phyloP scores from a whole-genome alignment of 2,113 vertebrate species.

The Nothobranchius kuhntae region DNA sequence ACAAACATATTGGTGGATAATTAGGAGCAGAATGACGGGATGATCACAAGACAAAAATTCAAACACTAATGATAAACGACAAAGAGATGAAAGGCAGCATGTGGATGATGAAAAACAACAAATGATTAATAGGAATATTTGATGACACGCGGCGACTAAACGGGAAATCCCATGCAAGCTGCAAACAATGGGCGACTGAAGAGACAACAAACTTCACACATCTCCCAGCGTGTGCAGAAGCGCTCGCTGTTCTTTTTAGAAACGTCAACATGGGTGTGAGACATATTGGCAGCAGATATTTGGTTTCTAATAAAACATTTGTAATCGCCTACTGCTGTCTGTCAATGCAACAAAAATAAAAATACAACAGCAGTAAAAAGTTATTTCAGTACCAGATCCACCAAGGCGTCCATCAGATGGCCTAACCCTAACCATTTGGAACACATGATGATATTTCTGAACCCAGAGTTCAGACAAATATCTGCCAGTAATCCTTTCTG shows the following conservation, averaged over 20 bases:
- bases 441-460: not conserved
- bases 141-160: slow-evolving; percentile 9
- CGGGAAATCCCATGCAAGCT: slow-evolving; percentile 3
- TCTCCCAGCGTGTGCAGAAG: too few relatives aligned
- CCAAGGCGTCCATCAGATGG: slow-evolving; percentile 5
- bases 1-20: slow-evolving; percentile 6
- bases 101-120: slow-evolving; percentile 26
- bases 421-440: slow-evolving; percentile 13
- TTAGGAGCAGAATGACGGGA: not conserved
- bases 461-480: not conserved
- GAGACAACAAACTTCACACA: not conserved
- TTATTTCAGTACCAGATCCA: not conserved
- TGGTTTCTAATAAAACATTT: not conserved
- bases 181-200: not conserved
- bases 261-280: not conserved
- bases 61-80: not conserved
- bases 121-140: slow-evolving; percentile 14
- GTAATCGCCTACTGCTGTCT: not conserved
- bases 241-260: too few relatives aligned
- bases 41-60: not conserved
- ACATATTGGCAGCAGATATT: not conserved
- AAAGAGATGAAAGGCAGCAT: slow-evolving; percentile 9
- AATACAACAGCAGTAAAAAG: not conserved
- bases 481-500: slow-evolving; percentile 12
- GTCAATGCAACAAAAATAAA: not conserved